A percentile compares a stretch with the other conserved stretches of the same genome.
phyloP scores from a whole-genome alignment of 2,888 invertebrate genomes.

The Drosophila rubida region DNA sequence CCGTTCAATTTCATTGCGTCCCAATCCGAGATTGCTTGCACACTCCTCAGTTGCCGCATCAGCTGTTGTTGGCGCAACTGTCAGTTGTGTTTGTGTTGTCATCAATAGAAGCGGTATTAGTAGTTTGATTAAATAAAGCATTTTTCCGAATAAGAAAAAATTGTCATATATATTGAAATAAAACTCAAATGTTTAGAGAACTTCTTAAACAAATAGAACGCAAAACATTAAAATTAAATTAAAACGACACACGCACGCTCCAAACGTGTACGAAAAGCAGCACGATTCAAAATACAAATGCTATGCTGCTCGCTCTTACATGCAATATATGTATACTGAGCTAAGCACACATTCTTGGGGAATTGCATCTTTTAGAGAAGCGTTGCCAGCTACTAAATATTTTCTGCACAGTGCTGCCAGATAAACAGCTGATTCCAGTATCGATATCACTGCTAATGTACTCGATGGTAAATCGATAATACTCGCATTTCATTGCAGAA shows the following conservation, averaged over 20 bases:
- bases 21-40: constrained; percentile 35
- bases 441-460: neutral
- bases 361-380: too few relatives aligned
- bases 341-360: neutral
- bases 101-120: constrained; percentile 35
- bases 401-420: neutral
- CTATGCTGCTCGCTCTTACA: neutral
- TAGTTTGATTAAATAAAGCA: constrained; percentile 42
- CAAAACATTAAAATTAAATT: constrained; percentile 52
- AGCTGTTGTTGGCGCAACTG: constrained; percentile 44
- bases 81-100: constrained; percentile 1
- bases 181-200: constrained; percentile 7
- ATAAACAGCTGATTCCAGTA: too few relatives aligned
- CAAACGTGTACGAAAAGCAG: constrained; percentile 8
- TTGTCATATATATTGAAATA: constrained; percentile 58
- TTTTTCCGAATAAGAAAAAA: constrained; percentile 63
- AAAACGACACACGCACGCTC: constrained; percentile 23
- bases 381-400: neutral
- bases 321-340: neutral
- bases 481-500: neutral
- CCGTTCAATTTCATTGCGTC: constrained; percentile 84
- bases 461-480: neutral
- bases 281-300: constrained; percentile 13
- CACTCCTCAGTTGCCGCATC: constrained; percentile 51
- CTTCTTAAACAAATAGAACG: constrained; percentile 33